Percentiles rank a stretch among this genome's conserved stretches.
phyloP scores from a whole-genome alignment of 2,113 vertebrate species.

The Caracal caracal region DNA sequence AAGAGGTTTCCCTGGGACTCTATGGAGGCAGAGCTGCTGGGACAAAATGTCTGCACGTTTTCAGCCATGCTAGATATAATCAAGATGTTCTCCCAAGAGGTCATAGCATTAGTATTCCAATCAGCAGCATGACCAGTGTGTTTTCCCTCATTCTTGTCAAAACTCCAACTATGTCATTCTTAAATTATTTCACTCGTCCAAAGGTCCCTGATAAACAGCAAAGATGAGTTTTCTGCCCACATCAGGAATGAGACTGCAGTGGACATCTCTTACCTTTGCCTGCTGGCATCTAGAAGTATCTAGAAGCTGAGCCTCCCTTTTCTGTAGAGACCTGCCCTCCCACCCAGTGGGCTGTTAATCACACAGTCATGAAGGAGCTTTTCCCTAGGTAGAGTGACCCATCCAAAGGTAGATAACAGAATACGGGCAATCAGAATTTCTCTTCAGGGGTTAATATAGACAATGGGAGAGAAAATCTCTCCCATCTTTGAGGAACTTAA shows the following conservation, averaged over 20 bases:
- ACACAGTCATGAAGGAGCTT: not conserved
- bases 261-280: not conserved
- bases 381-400: not conserved
- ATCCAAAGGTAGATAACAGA: not conserved
- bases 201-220: not conserved
- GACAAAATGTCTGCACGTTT: not conserved
- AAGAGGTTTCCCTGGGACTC: not conserved
- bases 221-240: not conserved
- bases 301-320: not conserved
- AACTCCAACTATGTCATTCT: not conserved
- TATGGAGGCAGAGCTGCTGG: not conserved
- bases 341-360: not conserved
- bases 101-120: not conserved
- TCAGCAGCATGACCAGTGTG: not conserved
- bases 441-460: not conserved
- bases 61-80: not conserved
- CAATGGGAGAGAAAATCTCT: not conserved
- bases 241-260: not conserved
- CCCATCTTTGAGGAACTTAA: not conserved
- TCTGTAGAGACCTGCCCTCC: not conserved
- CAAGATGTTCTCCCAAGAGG: not conserved
- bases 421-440: not conserved
- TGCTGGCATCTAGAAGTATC: not conserved
- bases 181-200: not conserved
- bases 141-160: slow-evolving; percentile 17